Conservation (phyloP, 2,888 invertebrate species). For the Xestia ashworthii region DNA sequence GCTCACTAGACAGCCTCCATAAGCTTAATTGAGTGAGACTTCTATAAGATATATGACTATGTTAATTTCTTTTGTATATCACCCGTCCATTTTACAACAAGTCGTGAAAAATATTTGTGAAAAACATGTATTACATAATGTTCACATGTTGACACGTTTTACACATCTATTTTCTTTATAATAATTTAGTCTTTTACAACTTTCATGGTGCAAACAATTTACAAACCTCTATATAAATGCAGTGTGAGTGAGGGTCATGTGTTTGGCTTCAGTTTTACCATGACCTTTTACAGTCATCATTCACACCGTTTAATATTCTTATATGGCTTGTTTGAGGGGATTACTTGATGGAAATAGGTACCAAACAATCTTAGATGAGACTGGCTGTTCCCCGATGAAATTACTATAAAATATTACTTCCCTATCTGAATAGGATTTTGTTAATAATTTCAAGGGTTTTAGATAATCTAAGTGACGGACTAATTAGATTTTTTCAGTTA, state of each 20-base stretch:
- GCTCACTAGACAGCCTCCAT: not conserved
- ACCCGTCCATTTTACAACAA: not conserved
- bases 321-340: too few species aligned
- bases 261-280: not conserved
- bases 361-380: not conserved
- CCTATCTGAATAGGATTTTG: too few species aligned
- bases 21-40: not conserved
- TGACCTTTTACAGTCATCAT: too few species aligned
- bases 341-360: not conserved
- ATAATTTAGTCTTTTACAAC: not conserved
- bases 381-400: not conserved
- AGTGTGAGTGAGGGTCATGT: not conserved
- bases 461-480: too few species aligned
- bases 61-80: not conserved
- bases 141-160: not conserved
- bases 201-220: not conserved
- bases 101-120: not conserved
- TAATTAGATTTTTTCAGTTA: too few species aligned
- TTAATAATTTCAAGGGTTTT: too few species aligned
- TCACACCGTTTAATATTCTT: too few species aligned
- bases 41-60: not conserved
- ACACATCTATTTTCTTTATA: too few species aligned
- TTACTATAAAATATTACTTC: not conserved
- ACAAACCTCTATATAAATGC: not conserved
- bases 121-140: not conserved